Evolutionary conservation across 2,888 invertebrate species (phyloP).

Genomic region (Sinopyrophorus schimmeli): DNA sequence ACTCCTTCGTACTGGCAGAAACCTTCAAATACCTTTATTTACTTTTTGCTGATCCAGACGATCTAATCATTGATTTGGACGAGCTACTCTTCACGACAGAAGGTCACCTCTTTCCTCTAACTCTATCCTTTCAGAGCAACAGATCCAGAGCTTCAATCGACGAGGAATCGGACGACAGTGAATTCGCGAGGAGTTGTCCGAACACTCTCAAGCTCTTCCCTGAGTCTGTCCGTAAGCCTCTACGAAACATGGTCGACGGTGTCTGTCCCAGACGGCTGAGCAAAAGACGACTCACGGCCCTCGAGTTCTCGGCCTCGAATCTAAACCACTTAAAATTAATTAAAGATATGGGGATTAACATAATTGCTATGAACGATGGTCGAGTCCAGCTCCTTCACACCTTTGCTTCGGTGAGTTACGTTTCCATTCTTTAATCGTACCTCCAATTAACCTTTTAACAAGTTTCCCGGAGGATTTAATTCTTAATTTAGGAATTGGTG

Average conservation of each 20-base stretch:
- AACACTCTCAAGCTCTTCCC: slow-evolving; percentile 83
- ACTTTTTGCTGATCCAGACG: slow-evolving; percentile 86
- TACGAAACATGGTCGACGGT: slow-evolving; percentile 83
- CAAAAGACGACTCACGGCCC: slow-evolving; percentile 67
- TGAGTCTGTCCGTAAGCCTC: slow-evolving; percentile 79
- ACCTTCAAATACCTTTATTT: slow-evolving; percentile 97
- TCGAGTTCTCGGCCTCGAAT: slow-evolving; percentile 76
- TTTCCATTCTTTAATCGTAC: neutral
- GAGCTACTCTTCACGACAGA: slow-evolving; percentile 92
- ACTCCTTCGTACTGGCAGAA: slow-evolving; percentile 96
- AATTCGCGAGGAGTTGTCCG: slow-evolving; percentile 73
- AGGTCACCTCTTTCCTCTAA: slow-evolving; percentile 92
- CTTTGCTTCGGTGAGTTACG: slow-evolving; percentile 75
- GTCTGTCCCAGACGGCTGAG: slow-evolving; percentile 69
- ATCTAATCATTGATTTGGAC: slow-evolving; percentile 79
- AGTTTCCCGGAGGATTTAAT: too few relatives aligned
- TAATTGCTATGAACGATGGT: slow-evolving; percentile 86
- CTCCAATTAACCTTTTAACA: neutral
- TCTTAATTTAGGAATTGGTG: too few relatives aligned
- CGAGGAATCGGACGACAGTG: slow-evolving; percentile 63
- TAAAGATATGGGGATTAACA: slow-evolving; percentile 93
- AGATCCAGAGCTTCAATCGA: slow-evolving; percentile 57
- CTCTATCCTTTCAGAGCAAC: slow-evolving; percentile 69
- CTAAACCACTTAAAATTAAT: slow-evolving; percentile 85
- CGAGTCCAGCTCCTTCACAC: slow-evolving; percentile 90